phyloP scores from a whole-genome alignment of 1,140 invertebrate species.

The Melanaphis sacchari region DNA sequence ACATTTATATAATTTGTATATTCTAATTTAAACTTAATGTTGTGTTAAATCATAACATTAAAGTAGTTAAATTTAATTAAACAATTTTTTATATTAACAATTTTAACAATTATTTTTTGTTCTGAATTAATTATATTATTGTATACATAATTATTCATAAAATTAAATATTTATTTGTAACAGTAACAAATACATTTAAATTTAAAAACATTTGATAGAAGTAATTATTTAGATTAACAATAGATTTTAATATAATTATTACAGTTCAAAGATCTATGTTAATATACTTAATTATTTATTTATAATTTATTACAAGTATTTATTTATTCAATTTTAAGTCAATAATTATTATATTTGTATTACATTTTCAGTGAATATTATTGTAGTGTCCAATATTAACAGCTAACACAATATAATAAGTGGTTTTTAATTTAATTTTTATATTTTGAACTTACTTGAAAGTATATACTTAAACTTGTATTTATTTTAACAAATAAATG shows the following conservation, averaged over 20 bases:
- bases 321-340: background rate
- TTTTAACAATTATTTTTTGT: too few relatives aligned
- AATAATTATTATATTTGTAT: too few relatives aligned
- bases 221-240: background rate
- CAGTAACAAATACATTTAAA: background rate
- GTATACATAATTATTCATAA: background rate
- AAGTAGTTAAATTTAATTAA: background rate
- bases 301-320: too few relatives aligned
- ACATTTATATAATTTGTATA: background rate
- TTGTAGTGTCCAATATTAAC: background rate
- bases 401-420: background rate
- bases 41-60: background rate
- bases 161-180: background rate
- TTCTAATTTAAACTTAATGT: too few relatives aligned
- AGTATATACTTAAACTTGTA: background rate
- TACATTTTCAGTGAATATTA: background rate
- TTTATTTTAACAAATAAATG: too few relatives aligned
- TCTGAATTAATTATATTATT: too few relatives aligned
- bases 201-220: background rate
- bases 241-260: background rate
- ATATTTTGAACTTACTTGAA: background rate
- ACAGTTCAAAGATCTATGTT: background rate
- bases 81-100: background rate
- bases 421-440: background rate
- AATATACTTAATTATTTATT: background rate